Evolutionary conservation across 2,888 invertebrate species (phyloP), one percentile per base, ranked within the genome.

Genomic region (Seira sanloemensis): DNA sequence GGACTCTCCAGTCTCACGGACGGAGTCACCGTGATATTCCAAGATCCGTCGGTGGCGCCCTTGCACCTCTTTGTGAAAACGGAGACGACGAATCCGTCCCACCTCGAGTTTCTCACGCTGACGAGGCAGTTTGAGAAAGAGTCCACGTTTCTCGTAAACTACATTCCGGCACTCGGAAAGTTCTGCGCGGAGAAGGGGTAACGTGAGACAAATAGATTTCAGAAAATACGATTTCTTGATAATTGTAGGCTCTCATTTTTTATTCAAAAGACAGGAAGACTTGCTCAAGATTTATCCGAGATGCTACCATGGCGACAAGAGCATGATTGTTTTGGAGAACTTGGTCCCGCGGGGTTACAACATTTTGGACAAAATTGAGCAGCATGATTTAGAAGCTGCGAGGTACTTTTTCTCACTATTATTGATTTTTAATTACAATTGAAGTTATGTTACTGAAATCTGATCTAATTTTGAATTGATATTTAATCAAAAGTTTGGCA

Each of bases 31-130:
- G 73, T 87, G 1, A 73, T 69, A 24, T 87, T 87, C 27, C 27
- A 25, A 5, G 50, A 82, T 67, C 65, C 72, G 2, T 26, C 26
- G 0, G 1, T 66, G 12, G 65, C 78, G 27, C 69, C 72, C 1
- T 26, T 86, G 26, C 84, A 87, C 50, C 75, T 87, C 0, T 87
- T 87, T 78, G 73, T 77, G 5, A 87, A 87, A 19, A 67, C 58
- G n/a, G 73, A 58, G 18, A 62, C 67, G 5, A 19, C 18, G 0
- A 50, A 50, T 16, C 2, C 12, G 16, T 50, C 50, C 5, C 50
- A 50, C n/a, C 2, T 18, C 16, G 37, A 69, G 54, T 54, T 84
- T 23, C 2, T 82, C 1, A 78, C 78, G 50, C 67, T 73, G 1
- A 68, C 78, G 26, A 54, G 67, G 0, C 16, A 68, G 4, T 86